Base-by-base conservation (phyloP, 53 echinoderm and acorn worm genomes). In the Henricia sp. region DNA sequence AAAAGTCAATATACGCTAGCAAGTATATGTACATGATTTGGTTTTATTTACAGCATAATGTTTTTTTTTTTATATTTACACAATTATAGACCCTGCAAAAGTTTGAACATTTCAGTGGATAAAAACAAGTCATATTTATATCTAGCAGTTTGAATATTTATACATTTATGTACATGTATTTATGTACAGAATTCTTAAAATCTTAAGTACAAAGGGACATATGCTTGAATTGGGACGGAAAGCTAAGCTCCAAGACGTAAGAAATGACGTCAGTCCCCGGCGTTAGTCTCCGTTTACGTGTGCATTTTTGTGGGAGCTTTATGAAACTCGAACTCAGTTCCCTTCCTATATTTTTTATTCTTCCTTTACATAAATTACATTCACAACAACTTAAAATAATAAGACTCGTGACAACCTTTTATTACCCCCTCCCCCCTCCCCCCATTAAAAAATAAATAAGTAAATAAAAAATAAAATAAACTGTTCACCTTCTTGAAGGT, bases 41-140 rank as follows among this genome's bases (percentile, higher is more conserved):
- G 37, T 4, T 50, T 19, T 54, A 54, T 73, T 37, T 54, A 73
- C 37, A 53, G 33, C 34, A 50, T 19, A 20, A 35, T 19, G 6
- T 35, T 54, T 59, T 24, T 24, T 43, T 80, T 63, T 80, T 17
- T 80, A 80, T 64, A 80, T 35, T 13, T 21, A 63, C 64, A 80
- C 80, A n/a, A n/a, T n/a, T n/a, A n/a, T n/a, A n/a, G n/a, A n/a
- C n/a, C 80, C 80, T 80, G 80, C 64, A 63, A 63, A 80, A 21
- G 34, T 64, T 48, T 63, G 14, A 24, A 13, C 24, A 63, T 25
- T 21, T 78, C 46, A 43, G 42, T 28, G 6, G 50, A 50, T 46
- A 32, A 57, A 40, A 48, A 42, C 27, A 80, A 80, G 41, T 12
- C 3, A 40, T 76, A 76, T 58, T 57, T 58, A 42, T 34, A 76